Percentiles rank a stretch among this genome's conserved stretches.
Conservation (phyloP, 1,140 invertebrate species). For the Papilio polytes region DNA sequence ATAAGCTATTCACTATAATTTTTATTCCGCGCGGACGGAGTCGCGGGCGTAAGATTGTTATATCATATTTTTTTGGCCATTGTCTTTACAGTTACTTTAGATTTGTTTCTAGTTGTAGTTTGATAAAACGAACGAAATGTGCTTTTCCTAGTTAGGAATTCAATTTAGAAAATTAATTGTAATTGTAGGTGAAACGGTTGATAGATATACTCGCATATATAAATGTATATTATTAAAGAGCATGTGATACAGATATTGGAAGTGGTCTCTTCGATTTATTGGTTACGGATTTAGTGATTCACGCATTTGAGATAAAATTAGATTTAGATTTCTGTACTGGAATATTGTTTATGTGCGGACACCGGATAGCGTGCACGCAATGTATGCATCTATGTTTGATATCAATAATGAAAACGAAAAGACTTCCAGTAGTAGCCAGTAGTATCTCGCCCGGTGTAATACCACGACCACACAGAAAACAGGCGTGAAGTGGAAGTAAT, state of each 20-base stretch:
- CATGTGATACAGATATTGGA: constrained; percentile 44
- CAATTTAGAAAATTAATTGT: background rate
- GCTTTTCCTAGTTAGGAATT: background rate
- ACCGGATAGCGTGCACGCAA: constrained; percentile 8
- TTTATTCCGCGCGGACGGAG: no score
- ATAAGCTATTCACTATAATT: no score
- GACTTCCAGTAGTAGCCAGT: background rate
- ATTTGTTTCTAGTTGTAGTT: background rate
- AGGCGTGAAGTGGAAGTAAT: no score
- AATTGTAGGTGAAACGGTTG: background rate
- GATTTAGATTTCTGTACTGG: constrained; percentile 52
- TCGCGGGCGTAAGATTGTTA: no score
- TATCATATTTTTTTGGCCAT: no score
- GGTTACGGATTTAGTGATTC: constrained; percentile 55
- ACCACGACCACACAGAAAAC: no score
- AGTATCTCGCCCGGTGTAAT: no score
- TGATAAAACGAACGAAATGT: background rate
- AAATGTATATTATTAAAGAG: constrained; percentile 45
- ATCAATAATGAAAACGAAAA: background rate
- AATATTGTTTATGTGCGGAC: constrained; percentile 40
- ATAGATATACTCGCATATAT: background rate
- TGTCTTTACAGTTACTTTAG: no score
- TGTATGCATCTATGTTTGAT: background rate
- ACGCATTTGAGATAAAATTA: constrained; percentile 55
- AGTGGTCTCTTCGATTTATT: constrained; percentile 55